These are phyloP conservation scores for Cantharis nigra DNA, from an alignment of 2,888 invertebrate genomes.

Conservation along the genomic window DNA sequence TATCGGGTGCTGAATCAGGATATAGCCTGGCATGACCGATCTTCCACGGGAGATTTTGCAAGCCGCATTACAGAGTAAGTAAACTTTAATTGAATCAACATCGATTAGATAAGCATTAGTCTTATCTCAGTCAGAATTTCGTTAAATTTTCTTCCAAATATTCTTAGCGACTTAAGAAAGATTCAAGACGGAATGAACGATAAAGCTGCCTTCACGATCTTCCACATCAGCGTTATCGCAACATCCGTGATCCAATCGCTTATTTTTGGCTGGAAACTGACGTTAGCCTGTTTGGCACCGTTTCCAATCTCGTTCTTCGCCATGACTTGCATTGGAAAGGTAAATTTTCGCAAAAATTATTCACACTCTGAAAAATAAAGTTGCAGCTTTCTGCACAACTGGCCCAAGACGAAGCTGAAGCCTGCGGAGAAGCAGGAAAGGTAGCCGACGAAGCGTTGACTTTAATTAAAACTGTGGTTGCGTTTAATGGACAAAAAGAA, in stretches of 20 bases:
- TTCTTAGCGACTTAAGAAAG: neutral
- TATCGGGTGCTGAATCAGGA: neutral
- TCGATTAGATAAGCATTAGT: neutral
- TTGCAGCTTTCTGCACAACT: neutral
- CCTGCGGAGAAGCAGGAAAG: neutral
- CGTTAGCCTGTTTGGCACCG: slow-evolving; percentile 73
- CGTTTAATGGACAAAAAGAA: neutral
- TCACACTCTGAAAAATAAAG: slow-evolving; percentile 61
- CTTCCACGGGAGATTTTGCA: neutral
- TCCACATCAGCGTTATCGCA: neutral
- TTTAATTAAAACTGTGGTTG: neutral
- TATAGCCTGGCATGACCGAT: neutral
- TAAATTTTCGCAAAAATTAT: neutral
- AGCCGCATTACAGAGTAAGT: slow-evolving; percentile 55
- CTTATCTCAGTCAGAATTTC: no score
- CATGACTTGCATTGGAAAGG: slow-evolving; percentile 62
- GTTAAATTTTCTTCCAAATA: no score
- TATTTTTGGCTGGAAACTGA: slow-evolving; percentile 76
- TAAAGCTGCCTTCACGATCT: neutral
- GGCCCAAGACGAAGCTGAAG: neutral
- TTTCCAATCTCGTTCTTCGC: slow-evolving; percentile 70
- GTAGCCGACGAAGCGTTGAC: neutral
- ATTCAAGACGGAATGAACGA: neutral
- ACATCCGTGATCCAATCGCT: neutral
- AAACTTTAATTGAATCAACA: neutral